Conservation (phyloP, 1,140 invertebrate species). For the Drosophila tropicalis region DNA sequence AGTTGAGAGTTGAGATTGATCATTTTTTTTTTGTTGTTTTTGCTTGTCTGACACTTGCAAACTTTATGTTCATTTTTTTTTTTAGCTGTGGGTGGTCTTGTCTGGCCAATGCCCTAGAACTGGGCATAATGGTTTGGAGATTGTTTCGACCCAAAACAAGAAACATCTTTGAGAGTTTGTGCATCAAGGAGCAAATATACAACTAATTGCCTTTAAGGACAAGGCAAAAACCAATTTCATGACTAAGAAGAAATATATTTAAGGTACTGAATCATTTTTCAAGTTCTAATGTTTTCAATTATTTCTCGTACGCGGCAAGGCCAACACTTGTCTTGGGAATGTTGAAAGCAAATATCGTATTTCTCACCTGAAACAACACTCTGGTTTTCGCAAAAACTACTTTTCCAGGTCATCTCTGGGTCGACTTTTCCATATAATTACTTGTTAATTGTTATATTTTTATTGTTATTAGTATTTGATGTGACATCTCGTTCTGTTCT, state of each 20-base stretch:
- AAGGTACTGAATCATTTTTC: no score
- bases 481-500: conserved; percentile 45
- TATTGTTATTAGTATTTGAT: conserved; percentile 51
- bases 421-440: not conserved
- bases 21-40: conserved; percentile 23
- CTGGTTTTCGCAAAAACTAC: no score
- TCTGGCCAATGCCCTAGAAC: conserved; percentile 16
- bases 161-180: no score
- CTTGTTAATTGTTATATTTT: conserved; percentile 34
- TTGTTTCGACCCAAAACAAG: not conserved
- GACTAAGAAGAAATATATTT: no score
- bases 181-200: no score
- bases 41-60: conserved; percentile 19
- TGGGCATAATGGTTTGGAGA: not conserved
- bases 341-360: not conserved
- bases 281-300: no score
- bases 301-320: no score
- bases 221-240: no score
- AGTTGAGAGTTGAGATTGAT: conserved; percentile 35
- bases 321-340: not conserved
- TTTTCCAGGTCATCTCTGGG: not conserved
- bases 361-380: not conserved
- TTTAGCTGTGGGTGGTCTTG: conserved; percentile 4
- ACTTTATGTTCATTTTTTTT: not conserved
- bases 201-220: no score